A percentile compares a stretch with the other conserved stretches of the same genome.
These are phyloP conservation scores for Hipparchia sbordonii DNA, from an alignment of 2,888 invertebrate genomes.

Conservation along the genomic window DNA sequence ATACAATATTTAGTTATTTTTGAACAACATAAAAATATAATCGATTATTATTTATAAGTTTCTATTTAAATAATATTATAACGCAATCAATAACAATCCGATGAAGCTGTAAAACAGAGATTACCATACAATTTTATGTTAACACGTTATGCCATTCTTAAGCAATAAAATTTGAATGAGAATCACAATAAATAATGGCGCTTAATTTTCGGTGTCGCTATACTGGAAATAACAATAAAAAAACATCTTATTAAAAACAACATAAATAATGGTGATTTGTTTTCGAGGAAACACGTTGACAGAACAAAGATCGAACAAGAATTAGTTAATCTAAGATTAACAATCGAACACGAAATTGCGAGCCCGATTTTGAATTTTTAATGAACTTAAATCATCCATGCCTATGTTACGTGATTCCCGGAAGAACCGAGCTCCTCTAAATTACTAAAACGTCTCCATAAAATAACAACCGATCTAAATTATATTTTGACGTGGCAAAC, in stretches of 20 bases:
- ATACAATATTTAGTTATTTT: neutral
- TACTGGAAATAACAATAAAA: conserved; percentile 25
- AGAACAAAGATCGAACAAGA: conserved; percentile 61
- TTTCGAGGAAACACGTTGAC: conserved; percentile 41
- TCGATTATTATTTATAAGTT: neutral
- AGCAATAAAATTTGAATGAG: conserved; percentile 29
- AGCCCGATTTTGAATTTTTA: conserved; percentile 48
- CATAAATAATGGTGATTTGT: conserved; percentile 49
- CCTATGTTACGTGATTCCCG: conserved; percentile 57
- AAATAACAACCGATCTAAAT: conserved; percentile 65
- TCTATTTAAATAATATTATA: neutral
- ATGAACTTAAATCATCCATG: conserved; percentile 66
- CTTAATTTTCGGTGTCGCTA: conserved; percentile 27
- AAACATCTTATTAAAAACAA: conserved; percentile 35
- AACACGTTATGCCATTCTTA: conserved; percentile 19
- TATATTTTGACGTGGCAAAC: conserved; percentile 67
- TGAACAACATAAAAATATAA: neutral
- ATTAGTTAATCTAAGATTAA: conserved; percentile 70
- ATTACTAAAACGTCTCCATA: conserved; percentile 67
- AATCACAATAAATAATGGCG: conserved; percentile 22
- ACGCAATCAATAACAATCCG: conserved; percentile 4
- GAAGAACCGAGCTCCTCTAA: conserved; percentile 62
- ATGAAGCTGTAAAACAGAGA: conserved; percentile 21
- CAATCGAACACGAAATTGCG: conserved; percentile 30
- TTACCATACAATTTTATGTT: conserved; percentile 22